Evolutionary conservation across 30 jellyfish, hydroid and myxozoan genomes (phyloP).

Genomic region (Sanderia malayensis): DNA sequence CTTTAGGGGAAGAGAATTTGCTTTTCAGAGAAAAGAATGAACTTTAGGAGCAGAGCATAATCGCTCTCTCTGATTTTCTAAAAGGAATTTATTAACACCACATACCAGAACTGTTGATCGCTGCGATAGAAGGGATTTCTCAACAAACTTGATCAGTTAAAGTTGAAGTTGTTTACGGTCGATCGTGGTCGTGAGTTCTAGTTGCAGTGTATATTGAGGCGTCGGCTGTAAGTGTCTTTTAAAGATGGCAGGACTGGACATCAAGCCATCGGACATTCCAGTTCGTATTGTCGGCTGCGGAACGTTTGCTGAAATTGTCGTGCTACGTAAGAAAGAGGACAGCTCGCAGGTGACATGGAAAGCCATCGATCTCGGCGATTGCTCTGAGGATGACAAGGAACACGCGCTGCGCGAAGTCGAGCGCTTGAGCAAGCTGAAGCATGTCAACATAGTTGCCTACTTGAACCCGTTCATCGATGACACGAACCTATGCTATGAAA

Average conservation of each 20-base stretch:
- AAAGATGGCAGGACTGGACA: conserved; percentile 36
- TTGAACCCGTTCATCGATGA: conserved; percentile 86
- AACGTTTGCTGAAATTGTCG: conserved; percentile 87
- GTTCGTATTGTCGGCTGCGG: conserved; percentile 88
- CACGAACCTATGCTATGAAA: conserved; percentile 69
- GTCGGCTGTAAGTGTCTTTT: neutral
- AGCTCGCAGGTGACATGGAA: conserved; percentile 84
- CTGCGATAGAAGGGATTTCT: no score
- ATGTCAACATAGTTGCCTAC: conserved; percentile 65
- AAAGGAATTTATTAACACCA: no score
- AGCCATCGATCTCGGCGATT: conserved; percentile 77
- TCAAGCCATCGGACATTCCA: conserved; percentile 53
- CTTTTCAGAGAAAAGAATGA: no score
- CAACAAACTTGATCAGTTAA: no score
- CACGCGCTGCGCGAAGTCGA: conserved; percentile 80
- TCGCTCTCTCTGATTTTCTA: no score
- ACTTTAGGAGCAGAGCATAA: no score
- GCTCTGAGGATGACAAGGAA: conserved; percentile 78
- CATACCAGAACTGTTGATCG: neutral
- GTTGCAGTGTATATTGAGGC: no score
- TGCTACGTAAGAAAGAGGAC: conserved; percentile 75
- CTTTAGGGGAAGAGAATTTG: no score
- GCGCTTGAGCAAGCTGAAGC: conserved; percentile 65
- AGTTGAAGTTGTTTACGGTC: no score
- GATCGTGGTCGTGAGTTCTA: no score